Conservation (phyloP, 1,140 invertebrate genomes). For the Aphis gossypii region DNA sequence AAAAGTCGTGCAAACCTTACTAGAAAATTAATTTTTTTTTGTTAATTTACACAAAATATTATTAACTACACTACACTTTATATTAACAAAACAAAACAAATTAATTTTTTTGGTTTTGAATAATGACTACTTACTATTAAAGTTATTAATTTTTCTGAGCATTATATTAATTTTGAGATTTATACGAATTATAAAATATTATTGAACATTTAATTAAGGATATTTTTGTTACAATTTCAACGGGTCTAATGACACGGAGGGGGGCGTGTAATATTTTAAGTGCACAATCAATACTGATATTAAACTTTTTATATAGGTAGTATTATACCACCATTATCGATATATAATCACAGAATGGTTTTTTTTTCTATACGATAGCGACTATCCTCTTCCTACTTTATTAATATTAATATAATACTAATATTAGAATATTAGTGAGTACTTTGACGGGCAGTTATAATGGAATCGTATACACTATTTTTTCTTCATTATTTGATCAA, state of each 20-base stretch:
- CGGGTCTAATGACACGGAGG: not conserved
- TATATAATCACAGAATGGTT: not conserved
- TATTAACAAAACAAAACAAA: too few relatives aligned
- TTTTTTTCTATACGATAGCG: not conserved
- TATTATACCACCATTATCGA: not conserved
- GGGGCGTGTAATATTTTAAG: not conserved
- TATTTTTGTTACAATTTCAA: not conserved
- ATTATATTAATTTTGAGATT: too few relatives aligned
- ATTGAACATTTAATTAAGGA: not conserved
- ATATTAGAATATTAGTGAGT: not conserved
- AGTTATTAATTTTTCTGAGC: too few relatives aligned
- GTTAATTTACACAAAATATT: too few relatives aligned
- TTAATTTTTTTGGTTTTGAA: too few relatives aligned
- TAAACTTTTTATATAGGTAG: not conserved
- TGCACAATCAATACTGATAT: not conserved
- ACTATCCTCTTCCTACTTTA: not conserved
- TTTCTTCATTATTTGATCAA: not conserved
- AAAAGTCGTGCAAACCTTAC: too few relatives aligned
- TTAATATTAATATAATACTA: not conserved
- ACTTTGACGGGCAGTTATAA: not conserved
- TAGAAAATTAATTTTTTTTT: too few relatives aligned
- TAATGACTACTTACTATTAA: too few relatives aligned
- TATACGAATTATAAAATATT: too few relatives aligned
- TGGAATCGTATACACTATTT: not conserved
- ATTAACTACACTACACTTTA: too few relatives aligned